phyloP scores from a whole-genome alignment of 2,113 vertebrate species.

The Odocoileus hemionus region DNA sequence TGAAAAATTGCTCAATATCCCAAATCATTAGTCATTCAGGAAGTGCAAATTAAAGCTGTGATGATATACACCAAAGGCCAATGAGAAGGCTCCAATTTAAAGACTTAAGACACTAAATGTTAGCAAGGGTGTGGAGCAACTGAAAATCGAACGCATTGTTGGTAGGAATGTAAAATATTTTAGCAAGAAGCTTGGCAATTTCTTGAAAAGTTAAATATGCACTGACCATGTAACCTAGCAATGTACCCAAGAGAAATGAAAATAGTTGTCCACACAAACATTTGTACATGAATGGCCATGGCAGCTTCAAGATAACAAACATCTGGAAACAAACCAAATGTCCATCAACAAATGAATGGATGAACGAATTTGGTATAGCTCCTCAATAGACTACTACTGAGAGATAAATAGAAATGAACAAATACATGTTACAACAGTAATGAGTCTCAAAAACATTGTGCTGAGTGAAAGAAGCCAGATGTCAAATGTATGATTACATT shows the following conservation, averaged over 20 bases:
- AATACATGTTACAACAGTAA: background rate
- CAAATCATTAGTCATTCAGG: background rate
- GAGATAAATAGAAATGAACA: background rate
- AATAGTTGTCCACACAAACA: background rate
- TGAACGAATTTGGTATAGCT: background rate
- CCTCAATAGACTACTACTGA: background rate
- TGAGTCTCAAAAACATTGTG: background rate
- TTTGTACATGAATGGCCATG: background rate
- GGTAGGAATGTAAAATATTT: background rate
- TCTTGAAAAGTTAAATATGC: conserved; percentile 19
- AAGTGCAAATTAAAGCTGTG: background rate
- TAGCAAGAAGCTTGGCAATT: background rate
- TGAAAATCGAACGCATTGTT: background rate
- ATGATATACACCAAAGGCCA: background rate
- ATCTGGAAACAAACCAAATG: background rate
- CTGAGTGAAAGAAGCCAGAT: background rate
- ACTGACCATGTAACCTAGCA: background rate
- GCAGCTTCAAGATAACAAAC: background rate
- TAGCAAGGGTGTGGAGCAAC: background rate
- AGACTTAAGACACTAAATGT: background rate
- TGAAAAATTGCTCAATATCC: background rate
- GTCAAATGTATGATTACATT: background rate
- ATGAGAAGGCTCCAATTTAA: background rate
- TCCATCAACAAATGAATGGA: background rate
- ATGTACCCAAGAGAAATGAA: background rate